phyloP scores from a whole-genome alignment of 1,140 invertebrate genomes.

The Ericerus pela region DNA sequence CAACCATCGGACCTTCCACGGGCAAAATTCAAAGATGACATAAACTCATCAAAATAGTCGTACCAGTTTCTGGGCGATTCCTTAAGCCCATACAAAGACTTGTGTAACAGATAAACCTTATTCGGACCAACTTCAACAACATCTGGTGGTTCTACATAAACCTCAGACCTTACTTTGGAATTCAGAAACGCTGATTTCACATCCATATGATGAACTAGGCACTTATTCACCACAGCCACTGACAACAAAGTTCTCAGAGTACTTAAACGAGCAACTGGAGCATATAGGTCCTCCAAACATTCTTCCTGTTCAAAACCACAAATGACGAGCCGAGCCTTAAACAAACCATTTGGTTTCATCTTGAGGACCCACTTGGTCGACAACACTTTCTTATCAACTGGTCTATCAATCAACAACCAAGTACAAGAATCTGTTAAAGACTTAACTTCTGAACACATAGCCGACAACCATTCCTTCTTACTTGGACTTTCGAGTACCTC shows the following conservation, averaged over 20 bases:
- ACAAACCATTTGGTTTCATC: constrained; percentile 13
- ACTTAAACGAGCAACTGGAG: constrained; percentile 18
- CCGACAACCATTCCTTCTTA: constrained; percentile 20
- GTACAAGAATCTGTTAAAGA: constrained; percentile 14
- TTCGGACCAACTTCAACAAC: constrained; percentile 10
- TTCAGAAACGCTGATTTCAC: constrained; percentile 14
- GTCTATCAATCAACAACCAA: constrained; percentile 19
- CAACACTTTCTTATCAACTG: no score
- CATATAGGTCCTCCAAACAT: constrained; percentile 19
- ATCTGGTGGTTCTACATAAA: constrained; percentile 13
- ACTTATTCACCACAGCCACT: neutral
- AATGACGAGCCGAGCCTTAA: constrained; percentile 23
- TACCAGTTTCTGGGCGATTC: constrained; percentile 8
- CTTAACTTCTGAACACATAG: constrained; percentile 21
- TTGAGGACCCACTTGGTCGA: constrained; percentile 16
- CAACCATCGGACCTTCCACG: neutral
- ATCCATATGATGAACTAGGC: constrained; percentile 15
- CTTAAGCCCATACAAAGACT: constrained; percentile 13
- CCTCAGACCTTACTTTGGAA: neutral
- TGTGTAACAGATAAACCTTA: constrained; percentile 10
- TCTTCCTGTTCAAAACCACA: constrained; percentile 21
- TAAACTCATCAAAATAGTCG: neutral
- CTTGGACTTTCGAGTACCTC: no score
- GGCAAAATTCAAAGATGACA: neutral
- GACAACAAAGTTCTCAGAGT: constrained; percentile 3